These are phyloP conservation scores for Heteromyza rotundicornis DNA, from an alignment of 2,888 invertebrate species.

Conservation along the genomic window DNA sequence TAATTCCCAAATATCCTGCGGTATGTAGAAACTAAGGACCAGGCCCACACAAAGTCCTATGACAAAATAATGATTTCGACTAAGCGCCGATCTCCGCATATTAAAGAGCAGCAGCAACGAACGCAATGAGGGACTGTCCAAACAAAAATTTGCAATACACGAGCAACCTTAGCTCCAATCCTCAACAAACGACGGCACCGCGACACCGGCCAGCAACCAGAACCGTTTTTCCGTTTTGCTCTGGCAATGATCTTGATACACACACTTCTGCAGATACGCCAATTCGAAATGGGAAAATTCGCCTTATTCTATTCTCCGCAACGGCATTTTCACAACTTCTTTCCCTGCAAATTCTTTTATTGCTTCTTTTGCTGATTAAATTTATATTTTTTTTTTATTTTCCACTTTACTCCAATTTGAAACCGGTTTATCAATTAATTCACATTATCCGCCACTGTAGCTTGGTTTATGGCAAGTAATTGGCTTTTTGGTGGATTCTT, in stretches of 20 bases:
- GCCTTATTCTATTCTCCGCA: not conserved
- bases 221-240: constrained; percentile 2
- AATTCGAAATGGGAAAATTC: too few relatives aligned
- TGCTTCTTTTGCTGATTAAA: not conserved
- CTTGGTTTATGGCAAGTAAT: not conserved
- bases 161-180: not conserved
- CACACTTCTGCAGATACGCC: not conserved
- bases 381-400: not conserved
- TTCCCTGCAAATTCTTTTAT: not conserved
- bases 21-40: constrained; percentile 58
- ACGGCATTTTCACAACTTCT: not conserved
- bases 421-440: not conserved
- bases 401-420: not conserved
- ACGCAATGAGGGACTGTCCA: not conserved
- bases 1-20: constrained; percentile 59
- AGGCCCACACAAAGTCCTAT: constrained; percentile 59
- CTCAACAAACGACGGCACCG: too few relatives aligned
- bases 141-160: not conserved
- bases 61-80: constrained; percentile 60
- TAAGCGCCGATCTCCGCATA: constrained; percentile 58
- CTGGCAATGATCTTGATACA: constrained; percentile 16
- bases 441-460: not conserved
- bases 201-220: constrained; percentile 5
- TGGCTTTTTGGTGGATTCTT: not conserved
- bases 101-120: constrained; percentile 18